phyloP scores from a whole-genome alignment of 2,888 invertebrate genomes.

The Cataglyphis altisquamis region DNA sequence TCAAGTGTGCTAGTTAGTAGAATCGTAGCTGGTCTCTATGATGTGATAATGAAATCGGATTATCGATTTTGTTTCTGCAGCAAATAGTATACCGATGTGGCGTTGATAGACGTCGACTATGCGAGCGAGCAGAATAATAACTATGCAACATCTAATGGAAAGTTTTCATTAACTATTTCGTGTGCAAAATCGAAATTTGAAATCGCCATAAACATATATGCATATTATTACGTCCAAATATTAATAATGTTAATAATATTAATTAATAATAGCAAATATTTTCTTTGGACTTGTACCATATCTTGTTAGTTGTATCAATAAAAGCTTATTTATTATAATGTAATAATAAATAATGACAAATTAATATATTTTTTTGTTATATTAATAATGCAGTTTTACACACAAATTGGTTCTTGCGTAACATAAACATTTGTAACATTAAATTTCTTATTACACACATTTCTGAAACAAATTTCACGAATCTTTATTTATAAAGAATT shows the following conservation, averaged over 20 bases:
- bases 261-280: neutral
- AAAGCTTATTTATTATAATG: neutral
- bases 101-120: constrained; percentile 42
- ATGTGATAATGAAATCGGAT: constrained; percentile 62
- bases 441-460: neutral
- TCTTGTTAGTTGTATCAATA: neutral
- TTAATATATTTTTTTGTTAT: neutral
- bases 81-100: constrained; percentile 46
- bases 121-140: constrained; percentile 33
- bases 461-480: neutral
- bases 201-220: neutral
- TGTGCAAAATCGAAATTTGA: neutral
- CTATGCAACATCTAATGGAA: constrained; percentile 37
- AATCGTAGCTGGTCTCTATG: constrained; percentile 34
- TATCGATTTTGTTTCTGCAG: constrained; percentile 59
- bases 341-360: neutral
- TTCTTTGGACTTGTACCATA: neutral
- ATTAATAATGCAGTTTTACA: neutral
- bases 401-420: neutral
- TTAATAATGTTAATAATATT: neutral
- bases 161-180: constrained; percentile 45
- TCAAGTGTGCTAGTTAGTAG: constrained; percentile 46
- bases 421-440: neutral
- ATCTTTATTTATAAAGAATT: neutral
- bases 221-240: neutral